These are phyloP conservation scores for Phthorimaea operculella DNA, from an alignment of 1,140 invertebrate genomes.

Conservation along the genomic window DNA sequence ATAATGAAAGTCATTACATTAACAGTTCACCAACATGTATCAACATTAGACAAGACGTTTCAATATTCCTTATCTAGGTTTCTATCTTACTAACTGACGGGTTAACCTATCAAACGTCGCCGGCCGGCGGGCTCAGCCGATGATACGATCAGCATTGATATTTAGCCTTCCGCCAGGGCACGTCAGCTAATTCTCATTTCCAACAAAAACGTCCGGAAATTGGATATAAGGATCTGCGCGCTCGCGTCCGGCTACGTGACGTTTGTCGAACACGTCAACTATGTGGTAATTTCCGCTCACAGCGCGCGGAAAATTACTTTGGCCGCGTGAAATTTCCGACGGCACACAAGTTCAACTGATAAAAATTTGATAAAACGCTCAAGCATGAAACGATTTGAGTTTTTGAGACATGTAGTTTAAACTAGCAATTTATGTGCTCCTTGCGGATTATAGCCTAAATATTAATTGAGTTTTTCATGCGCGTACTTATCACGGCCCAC, in stretches of 20 bases:
- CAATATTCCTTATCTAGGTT: no score
- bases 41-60: no score
- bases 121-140: neutral
- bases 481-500: no score
- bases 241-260: slow-evolving; percentile 64
- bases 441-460: neutral
- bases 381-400: neutral
- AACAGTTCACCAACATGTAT: no score
- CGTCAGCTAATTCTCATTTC: slow-evolving; percentile 64
- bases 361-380: slow-evolving; percentile 4
- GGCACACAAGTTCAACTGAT: slow-evolving; percentile 39
- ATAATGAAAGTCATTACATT: no score
- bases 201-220: slow-evolving; percentile 66
- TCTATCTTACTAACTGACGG: no score
- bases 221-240: slow-evolving; percentile 67
- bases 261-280: slow-evolving; percentile 67
- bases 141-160: slow-evolving; percentile 39
- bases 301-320: slow-evolving; percentile 66
- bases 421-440: no score
- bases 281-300: slow-evolving; percentile 66
- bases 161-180: slow-evolving; percentile 57
- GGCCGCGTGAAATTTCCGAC: slow-evolving; percentile 64
- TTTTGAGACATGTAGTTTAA: no score
- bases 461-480: no score
- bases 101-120: neutral